Evolutionary conservation across 1,140 invertebrate genomes (phyloP).

Genomic region (Ooceraea biroi): DNA sequence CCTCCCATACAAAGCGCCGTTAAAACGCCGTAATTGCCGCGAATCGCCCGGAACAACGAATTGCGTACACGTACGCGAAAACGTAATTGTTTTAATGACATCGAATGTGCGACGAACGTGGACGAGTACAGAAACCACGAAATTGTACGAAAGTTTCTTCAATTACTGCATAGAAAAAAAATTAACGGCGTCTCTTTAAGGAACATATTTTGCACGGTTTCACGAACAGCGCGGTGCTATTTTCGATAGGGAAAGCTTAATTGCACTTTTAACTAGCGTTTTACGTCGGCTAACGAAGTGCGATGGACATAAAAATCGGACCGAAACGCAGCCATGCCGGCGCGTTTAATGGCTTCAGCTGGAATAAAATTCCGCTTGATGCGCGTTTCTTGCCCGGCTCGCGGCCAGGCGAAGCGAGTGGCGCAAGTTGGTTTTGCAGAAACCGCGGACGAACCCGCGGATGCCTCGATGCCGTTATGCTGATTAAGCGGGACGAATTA

Average conservation of each 20-base stretch:
- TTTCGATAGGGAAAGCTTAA: constrained; percentile 12
- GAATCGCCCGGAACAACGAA: not conserved
- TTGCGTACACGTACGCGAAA: not conserved
- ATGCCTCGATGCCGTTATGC: constrained; percentile 42
- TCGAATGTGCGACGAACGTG: not conserved
- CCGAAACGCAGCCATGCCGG: constrained; percentile 18
- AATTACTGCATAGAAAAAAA: not conserved
- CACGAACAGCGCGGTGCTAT: not conserved
- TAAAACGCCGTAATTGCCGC: constrained; percentile 28
- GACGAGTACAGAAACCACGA: not conserved
- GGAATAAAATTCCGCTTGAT: constrained; percentile 54
- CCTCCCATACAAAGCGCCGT: constrained; percentile 24
- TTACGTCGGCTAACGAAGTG: constrained; percentile 29
- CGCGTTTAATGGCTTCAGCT: constrained; percentile 51
- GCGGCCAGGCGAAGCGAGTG: no score
- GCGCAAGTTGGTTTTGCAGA: constrained; percentile 35
- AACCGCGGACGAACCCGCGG: constrained; percentile 4
- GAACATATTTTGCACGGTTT: not conserved
- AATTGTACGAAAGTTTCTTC: not conserved
- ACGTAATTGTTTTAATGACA: constrained; percentile 26
- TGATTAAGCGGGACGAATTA: constrained; percentile 61
- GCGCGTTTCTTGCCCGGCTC: constrained; percentile 50
- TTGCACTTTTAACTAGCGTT: constrained; percentile 59
- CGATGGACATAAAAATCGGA: constrained; percentile 22
- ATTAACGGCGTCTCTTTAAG: not conserved